Base-by-base conservation (phyloP, 2,797 vertebrate genomes). In the Scarus forsteni region DNA sequence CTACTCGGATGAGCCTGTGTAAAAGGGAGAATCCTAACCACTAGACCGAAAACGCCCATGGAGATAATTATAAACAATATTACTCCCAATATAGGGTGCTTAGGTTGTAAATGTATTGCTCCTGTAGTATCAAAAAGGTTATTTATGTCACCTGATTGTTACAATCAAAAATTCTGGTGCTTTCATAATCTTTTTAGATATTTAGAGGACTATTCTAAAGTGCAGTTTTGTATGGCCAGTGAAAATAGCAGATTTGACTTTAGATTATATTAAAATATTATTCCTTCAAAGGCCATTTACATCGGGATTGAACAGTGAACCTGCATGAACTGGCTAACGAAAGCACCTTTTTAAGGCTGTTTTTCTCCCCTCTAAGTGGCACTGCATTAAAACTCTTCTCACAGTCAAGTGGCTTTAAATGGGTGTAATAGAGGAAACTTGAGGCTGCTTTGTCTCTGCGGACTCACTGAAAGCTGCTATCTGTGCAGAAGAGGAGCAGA, bases 321-420 rank as follows among this genome's bases (percentile, higher is more conserved):
- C 65, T 66, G 66, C 52, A 59, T 66, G 73, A 85, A 73, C 42
- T 19, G 57, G 74, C 61, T 51, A 74, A 84, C 54, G 52, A 80
- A 79, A 80, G 78, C 73, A 81, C 80, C 74, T 83, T 82, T 86
- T 88, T 75, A 77, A 86, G 75, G 78, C 77, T 79, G 80, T 84
- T 90, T 85, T 80, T 87, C 77, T 84, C 71, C 42, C 43, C 60
- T 85, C 65, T 87, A 91, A 92, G 90, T 91, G 88, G 84, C 84
- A 77, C 84, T 80, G 80, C 88, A 89, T 92, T 92, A 91, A 87
- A 90, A 85, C 85, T 77, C 82, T 85, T 79, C 87, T 88, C 89
- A 86, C 87, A 90, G 81, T 80, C 57, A 82, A 92, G 87, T 88
- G 90, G 79, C 74, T 91, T 77, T 88, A 88, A 90, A 90, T 85